Base-by-base conservation (phyloP, 2,888 invertebrate species). In the Bellardia bayeri region DNA sequence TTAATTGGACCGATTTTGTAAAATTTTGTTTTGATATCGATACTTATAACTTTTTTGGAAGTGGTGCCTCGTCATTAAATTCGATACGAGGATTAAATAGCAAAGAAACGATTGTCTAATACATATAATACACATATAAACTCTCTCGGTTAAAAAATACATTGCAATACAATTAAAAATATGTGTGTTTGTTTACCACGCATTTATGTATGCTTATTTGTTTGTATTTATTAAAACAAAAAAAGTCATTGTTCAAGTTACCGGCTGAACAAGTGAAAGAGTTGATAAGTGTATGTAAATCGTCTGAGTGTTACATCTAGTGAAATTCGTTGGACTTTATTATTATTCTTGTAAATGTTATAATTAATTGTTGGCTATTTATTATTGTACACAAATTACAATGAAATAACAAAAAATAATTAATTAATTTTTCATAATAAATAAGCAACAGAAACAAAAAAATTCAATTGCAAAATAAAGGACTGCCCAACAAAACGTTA, bases 321-420 rank as follows among this genome's bases (percentile, higher is more conserved):
- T 68, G 40, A 16, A 56, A 79, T 72, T 72, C 45, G 66, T 68
- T 61, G 80, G 42, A 75, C 63, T 80, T 68, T 69, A 75, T 68
- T 80, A 75, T 75, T 80, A 75, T 75, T 85, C 56, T 68, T 80
- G 68, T 40, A 74, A 85, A 85, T 80, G 61, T 69, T 80, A 63
- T 85, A 80, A 80, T 79, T 80, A 80, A 85, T 85, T 74, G 80
- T 63, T 69, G 74, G 66, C 42, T 68, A 54, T 75, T 85, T 79
- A 68, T 80, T 76, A 23, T 71, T 76, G 54, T 30, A 54, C 69
- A 63, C 54, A 45, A 61, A 69, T 82, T 63, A 30, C 74, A 80
- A 61, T 54, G 54, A 69, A 69, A 49, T 64, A 51, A 51, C 56
- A 74, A 51, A 74, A 71, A 75, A 16, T 16, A n/a, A 64, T 68